Percentiles rank a stretch among this genome's conserved stretches.
phyloP scores from a whole-genome alignment of 2,888 invertebrate genomes.

The Monoplex corrugatus region DNA sequence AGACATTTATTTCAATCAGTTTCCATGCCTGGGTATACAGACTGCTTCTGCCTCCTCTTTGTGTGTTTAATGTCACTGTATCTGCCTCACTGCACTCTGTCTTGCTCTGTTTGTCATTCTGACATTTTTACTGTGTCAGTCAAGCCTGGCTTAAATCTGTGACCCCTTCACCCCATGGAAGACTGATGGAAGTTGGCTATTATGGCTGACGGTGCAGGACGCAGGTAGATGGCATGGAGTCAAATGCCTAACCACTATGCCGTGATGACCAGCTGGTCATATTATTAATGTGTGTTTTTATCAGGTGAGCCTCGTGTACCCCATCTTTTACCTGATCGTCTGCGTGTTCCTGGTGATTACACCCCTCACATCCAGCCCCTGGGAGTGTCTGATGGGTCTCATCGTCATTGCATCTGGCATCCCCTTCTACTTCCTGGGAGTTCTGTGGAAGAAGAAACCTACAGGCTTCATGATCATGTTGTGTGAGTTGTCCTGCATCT shows the following conservation, averaged over 20 bases:
- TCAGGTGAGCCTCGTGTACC: constrained; percentile 77
- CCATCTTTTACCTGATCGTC: constrained; percentile 77
- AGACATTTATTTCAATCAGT: no score
- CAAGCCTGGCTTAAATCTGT: not conserved
- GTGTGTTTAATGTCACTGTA: not conserved
- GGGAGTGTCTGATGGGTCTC: constrained; percentile 77
- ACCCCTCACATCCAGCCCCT: constrained; percentile 76
- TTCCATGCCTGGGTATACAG: not conserved
- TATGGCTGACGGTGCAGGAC: no score
- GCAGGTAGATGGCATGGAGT: no score
- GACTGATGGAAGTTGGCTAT: no score
- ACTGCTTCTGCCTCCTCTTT: not conserved
- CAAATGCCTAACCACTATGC: no score
- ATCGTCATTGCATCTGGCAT: constrained; percentile 82
- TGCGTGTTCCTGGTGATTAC: constrained; percentile 76
- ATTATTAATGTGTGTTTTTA: not conserved
- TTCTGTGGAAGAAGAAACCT: constrained; percentile 81
- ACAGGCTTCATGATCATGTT: constrained; percentile 62
- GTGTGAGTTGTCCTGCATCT: constrained; percentile 62
- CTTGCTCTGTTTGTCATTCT: not conserved
- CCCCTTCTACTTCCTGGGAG: constrained; percentile 89
- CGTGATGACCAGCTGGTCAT: no score
- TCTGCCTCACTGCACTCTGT: not conserved
- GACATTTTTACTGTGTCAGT: not conserved
- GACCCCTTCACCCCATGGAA: no score